A percentile compares a stretch with the other conserved stretches of the same genome.
Evolutionary conservation across 2,113 vertebrate species (phyloP).

Genomic region (Shinisaurus crocodilurus): DNA sequence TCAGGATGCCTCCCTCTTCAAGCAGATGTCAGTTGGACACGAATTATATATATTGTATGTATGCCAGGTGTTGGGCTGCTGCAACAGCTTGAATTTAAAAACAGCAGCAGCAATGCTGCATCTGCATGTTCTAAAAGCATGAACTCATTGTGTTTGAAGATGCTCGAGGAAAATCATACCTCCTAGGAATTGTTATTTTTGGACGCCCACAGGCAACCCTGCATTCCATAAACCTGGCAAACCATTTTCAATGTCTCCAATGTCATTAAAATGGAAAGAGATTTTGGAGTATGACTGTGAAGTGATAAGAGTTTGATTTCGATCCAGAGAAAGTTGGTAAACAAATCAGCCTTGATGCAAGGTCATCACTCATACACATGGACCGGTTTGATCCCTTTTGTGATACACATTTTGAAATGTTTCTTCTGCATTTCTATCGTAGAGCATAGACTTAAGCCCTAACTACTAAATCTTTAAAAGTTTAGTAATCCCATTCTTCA

Average conservation of each 20-base stretch:
- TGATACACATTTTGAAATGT: neutral
- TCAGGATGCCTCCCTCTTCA: neutral
- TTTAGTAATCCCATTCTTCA: neutral
- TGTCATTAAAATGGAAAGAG: conserved; percentile 7
- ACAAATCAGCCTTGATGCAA: neutral
- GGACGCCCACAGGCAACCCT: neutral
- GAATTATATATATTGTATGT: neutral
- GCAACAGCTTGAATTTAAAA: neutral
- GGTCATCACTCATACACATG: neutral
- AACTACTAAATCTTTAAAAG: neutral
- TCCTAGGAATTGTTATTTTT: conserved; percentile 1
- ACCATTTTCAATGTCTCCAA: neutral
- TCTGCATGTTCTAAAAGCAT: neutral
- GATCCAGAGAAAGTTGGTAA: neutral
- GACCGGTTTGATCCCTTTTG: neutral
- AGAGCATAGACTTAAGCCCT: neutral
- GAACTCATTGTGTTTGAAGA: neutral
- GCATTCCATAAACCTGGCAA: neutral
- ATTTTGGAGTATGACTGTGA: neutral
- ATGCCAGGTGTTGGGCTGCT: conserved; percentile 3
- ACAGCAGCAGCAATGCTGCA: neutral
- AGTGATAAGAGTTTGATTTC: neutral
- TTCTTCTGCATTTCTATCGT: neutral
- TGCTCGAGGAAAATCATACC: neutral
- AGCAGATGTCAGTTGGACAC: neutral